Evolutionary conservation across 2,888 invertebrate genomes (phyloP), one percentile per base, ranked within the genome.

Genomic region (Acronicta alni): DNA sequence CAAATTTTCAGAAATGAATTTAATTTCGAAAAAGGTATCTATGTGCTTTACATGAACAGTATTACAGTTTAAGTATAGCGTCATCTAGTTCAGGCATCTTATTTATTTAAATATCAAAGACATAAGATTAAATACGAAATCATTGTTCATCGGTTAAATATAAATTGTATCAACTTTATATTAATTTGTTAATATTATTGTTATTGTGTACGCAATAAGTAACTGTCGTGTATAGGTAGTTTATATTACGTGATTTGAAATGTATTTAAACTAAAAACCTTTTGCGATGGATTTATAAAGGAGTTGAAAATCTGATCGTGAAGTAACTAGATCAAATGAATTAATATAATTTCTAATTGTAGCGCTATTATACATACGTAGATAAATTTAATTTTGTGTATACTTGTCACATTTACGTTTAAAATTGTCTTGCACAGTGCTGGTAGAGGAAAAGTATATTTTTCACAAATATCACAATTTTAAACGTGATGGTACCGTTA

Each of bases 251-350:
- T 57, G 70, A 44, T 65, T 63, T 66, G 49, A 35, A 78, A 67
- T 57, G 64, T 67, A 64, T 59, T 62, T 37, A 32, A 51, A 59
- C 38, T 62, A 54, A 53, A 71, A 60, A 53, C 35, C 39, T 67
- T 67, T 59, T 59, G 48, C 72, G 72, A 68, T 62, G 58, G 63
- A 67, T 77, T 75, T 58, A 43, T 32, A 54, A 49, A 48, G 49
- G 55, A 59, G 59, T 57, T 61, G 56, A 63, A 64, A 72, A 79
- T 80, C 72, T 58, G 56, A 71, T 72, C 74, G 60, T 82, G 80
- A 82, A 81, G 77, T 82, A 80, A 84, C 82, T 89, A 91, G 92
- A 92, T 92, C 92, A 92, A 92, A 92, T 90, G 86, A 86, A 86
- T 87, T 85, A 83, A 74, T 85, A 69, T 77, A 75, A 77, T 72